These are phyloP conservation scores for Peromyscus polionotus DNA, from an alignment of 2,113 vertebrate species.

Conservation along the genomic window DNA sequence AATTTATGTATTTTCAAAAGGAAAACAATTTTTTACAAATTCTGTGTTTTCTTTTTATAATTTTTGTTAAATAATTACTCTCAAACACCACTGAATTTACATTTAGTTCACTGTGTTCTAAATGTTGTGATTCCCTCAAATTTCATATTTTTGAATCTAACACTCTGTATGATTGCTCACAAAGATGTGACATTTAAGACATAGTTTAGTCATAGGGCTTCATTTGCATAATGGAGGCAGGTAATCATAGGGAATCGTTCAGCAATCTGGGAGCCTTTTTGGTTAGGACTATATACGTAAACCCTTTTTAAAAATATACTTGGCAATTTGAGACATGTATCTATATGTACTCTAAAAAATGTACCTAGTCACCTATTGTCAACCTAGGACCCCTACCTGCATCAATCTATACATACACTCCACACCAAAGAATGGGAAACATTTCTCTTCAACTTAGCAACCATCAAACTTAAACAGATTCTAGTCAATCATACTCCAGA, in stretches of 20 bases:
- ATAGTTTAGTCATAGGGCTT: background rate
- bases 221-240: background rate
- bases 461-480: background rate
- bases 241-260: background rate
- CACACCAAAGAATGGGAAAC: background rate
- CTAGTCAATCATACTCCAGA: background rate
- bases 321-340: background rate
- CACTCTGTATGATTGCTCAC: background rate
- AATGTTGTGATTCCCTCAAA: background rate
- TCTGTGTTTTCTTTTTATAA: background rate
- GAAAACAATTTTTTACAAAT: background rate
- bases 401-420: background rate
- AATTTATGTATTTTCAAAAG: background rate
- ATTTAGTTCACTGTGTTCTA: background rate
- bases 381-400: background rate
- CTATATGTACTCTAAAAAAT: background rate
- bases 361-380: background rate
- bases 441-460: background rate
- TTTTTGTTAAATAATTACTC: background rate
- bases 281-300: background rate
- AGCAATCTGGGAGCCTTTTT: background rate
- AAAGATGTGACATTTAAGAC: background rate
- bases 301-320: background rate
- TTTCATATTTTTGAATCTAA: background rate
- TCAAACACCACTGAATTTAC: background rate